Evolutionary conservation across 2,113 vertebrate genomes (phyloP), one percentile per base, ranked within the genome.

Genomic region (Pelodiscus sinensis): DNA sequence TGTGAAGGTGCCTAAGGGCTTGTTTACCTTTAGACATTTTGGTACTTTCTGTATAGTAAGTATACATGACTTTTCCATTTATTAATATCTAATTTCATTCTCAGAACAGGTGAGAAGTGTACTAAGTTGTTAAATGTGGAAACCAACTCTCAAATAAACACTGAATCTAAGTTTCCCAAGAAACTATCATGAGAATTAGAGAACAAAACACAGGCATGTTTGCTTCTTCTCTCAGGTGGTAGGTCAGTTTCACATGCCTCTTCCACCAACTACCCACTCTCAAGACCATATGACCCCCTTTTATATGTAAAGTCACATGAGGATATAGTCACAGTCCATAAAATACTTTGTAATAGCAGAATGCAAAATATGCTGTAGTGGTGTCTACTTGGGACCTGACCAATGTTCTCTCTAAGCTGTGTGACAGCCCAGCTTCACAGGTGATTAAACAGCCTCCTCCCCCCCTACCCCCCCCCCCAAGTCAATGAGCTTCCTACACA

Each of bases 1-100:
- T 82, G 88, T 71, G 78, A 92, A 91, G 85, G 78, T 55, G 89
- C 18, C 24, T 60, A 55, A 79, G 91, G 56, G 44, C 92, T 92
- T 62, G 50, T 12, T 14, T 21, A 11, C 19, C 44, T 24, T 92
- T n/a, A 86, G 88, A 38, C 78, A 62, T 79, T 90, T 5, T 31
- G 52, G 10, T 4, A 75, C 21, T 44, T 44, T 75, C 10, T 44
- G 44, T 68, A 68, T 19, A 31, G 31, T 68, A 68, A 18, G 25
- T 38, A 85, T 44, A 29, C 93, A 50, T 62, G 65, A 27, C 3
- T 4, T 44, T 94, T 86, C 52, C 87, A 25, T 51, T 79, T 6
- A 75, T 92, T 80, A 90, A 51, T 93, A 85, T 91, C 83, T 78
- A 84, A 44, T 21, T 68, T 51, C 2, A 12, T 27, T 84, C 57